A percentile compares a stretch with the other conserved stretches of the same genome.
These are phyloP conservation scores for Ecliptopera silaceata DNA, from an alignment of 2,888 invertebrate species.

Conservation along the genomic window DNA sequence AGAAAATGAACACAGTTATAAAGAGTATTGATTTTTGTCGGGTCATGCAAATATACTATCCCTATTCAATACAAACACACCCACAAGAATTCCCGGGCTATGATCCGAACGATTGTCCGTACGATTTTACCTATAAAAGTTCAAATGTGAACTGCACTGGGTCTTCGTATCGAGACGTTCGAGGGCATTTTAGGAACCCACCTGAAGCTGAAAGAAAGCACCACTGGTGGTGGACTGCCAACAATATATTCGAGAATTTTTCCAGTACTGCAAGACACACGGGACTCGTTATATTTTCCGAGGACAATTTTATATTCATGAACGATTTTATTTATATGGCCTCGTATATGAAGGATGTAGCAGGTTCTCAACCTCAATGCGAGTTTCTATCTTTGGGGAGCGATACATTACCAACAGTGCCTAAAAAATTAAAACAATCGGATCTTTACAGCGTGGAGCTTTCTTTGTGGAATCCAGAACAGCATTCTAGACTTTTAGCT, in stretches of 20 bases:
- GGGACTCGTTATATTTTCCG: slow-evolving; percentile 54
- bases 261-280: slow-evolving; percentile 36
- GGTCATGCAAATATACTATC: slow-evolving; percentile 61
- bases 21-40: slow-evolving; percentile 56
- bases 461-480: slow-evolving; percentile 48
- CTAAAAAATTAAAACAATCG: slow-evolving; percentile 19
- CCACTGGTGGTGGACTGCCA: slow-evolving; percentile 69
- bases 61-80: slow-evolving; percentile 55
- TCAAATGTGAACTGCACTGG: slow-evolving; percentile 49
- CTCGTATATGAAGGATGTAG: slow-evolving; percentile 51
- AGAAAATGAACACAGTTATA: slow-evolving; percentile 47
- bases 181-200: slow-evolving; percentile 53
- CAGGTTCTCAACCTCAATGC: slow-evolving; percentile 44
- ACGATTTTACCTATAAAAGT: slow-evolving; percentile 31
- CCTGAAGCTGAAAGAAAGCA: slow-evolving; percentile 50
- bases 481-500: slow-evolving; percentile 51
- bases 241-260: slow-evolving; percentile 52
- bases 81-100: slow-evolving; percentile 52
- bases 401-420: slow-evolving; percentile 11
- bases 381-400: slow-evolving; percentile 54
- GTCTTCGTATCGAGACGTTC: slow-evolving; percentile 47
- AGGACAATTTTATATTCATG: slow-evolving; percentile 51
- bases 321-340: slow-evolving; percentile 61
- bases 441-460: slow-evolving; percentile 44
- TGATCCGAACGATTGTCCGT: slow-evolving; percentile 45